Evolutionary conservation across 2,113 vertebrate genomes (phyloP).

Genomic region (Tragelaphus strepsiceros): DNA sequence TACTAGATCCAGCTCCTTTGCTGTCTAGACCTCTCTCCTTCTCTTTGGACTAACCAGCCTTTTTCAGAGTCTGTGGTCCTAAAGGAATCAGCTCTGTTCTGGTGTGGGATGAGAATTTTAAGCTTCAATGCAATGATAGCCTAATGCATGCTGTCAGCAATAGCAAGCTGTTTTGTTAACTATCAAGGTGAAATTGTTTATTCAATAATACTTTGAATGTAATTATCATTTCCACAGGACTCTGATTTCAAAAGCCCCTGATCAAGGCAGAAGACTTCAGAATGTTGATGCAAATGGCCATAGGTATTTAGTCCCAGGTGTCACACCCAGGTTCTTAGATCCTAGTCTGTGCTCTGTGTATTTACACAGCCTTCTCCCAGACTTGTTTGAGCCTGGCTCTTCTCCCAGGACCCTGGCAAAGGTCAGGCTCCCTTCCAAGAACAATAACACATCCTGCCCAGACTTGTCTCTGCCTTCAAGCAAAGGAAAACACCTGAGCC

Average conservation of each 20-base stretch:
- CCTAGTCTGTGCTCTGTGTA: not conserved
- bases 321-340: not conserved
- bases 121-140: not conserved
- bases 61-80: not conserved
- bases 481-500: constrained; percentile 61
- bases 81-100: not conserved
- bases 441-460: constrained; percentile 31
- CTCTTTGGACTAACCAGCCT: not conserved
- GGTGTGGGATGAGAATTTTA: not conserved
- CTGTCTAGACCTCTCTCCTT: not conserved
- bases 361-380: not conserved
- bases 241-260: not conserved
- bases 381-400: not conserved
- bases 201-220: not conserved
- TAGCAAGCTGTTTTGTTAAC: not conserved
- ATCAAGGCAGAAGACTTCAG: not conserved
- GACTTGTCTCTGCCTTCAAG: constrained; percentile 60
- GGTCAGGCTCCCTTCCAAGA: not conserved
- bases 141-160: not conserved
- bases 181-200: not conserved
- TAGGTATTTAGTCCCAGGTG: not conserved
- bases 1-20: not conserved
- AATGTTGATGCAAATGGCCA: not conserved
- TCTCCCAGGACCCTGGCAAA: not conserved
- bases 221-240: not conserved